These are phyloP conservation scores for Aphidius gifuensis DNA, from an alignment of 1,140 invertebrate genomes.

Conservation along the genomic window DNA sequence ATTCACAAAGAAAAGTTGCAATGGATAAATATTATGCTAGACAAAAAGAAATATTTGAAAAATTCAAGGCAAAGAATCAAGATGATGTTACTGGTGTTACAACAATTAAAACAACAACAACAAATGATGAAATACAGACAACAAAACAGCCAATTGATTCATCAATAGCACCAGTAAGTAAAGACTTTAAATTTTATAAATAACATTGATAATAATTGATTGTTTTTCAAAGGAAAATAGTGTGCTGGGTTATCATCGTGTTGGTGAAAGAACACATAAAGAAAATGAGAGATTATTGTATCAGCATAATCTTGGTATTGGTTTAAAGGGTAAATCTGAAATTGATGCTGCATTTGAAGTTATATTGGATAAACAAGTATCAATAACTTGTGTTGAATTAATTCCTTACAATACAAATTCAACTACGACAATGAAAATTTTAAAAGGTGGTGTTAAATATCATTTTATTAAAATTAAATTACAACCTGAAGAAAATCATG, in stretches of 20 bases:
- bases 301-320: constrained; percentile 34
- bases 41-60: constrained; percentile 29
- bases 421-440: constrained; percentile 5
- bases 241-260: constrained; percentile 15
- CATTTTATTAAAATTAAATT: constrained; percentile 26
- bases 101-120: not conserved
- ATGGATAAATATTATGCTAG: constrained; percentile 35
- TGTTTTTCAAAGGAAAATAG: not conserved
- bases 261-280: constrained; percentile 20
- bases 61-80: constrained; percentile 19
- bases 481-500: constrained; percentile 20
- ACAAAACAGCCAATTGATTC: too few relatives aligned
- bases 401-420: constrained; percentile 22
- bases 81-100: too few relatives aligned
- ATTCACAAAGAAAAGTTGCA: constrained; percentile 30
- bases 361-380: constrained; percentile 25
- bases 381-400: constrained; percentile 31
- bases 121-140: too few relatives aligned
- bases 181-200: too few relatives aligned
- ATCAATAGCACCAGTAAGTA: too few relatives aligned
- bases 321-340: constrained; percentile 19
- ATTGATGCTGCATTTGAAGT: constrained; percentile 23
- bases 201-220: not conserved
- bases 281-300: constrained; percentile 29
- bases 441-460: constrained; percentile 25